Conservation (phyloP, 2,113 vertebrate species). For the Morone chrysops region DNA sequence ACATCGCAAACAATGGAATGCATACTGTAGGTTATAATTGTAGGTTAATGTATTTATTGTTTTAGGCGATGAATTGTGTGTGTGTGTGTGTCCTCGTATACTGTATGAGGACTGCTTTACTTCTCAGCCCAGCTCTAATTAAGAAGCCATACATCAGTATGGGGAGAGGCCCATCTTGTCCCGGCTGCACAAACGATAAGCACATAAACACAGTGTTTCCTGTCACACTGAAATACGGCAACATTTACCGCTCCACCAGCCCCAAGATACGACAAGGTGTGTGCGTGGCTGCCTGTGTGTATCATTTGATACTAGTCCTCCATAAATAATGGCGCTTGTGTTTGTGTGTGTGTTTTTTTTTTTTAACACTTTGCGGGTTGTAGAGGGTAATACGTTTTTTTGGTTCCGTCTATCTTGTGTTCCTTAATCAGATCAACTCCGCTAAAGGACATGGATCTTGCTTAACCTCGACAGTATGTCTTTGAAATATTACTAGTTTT, state of each 20-base stretch:
- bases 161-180: conserved; percentile 38
- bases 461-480: background rate
- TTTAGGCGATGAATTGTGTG: conserved; percentile 5
- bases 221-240: conserved; percentile 72
- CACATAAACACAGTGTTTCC: conserved; percentile 64
- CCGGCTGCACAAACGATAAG: conserved; percentile 51
- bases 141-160: conserved; percentile 70
- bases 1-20: conserved; percentile 11
- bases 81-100: conserved; percentile 9
- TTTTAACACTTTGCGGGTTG: conserved; percentile 4
- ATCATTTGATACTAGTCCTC: conserved; percentile 34
- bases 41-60: conserved; percentile 29
- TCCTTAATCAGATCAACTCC: conserved; percentile 21
- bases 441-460: conserved; percentile 6
- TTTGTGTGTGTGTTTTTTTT: background rate
- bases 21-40: conserved; percentile 20
- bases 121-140: conserved; percentile 59
- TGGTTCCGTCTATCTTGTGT: background rate
- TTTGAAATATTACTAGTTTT: conserved; percentile 22
- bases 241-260: conserved; percentile 63
- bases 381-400: background rate
- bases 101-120: conserved; percentile 2
- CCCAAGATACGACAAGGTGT: conserved; percentile 52
- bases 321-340: conserved; percentile 49
- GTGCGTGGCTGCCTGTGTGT: conserved; percentile 32